A percentile compares a stretch with the other conserved stretches of the same genome.
phyloP scores from a whole-genome alignment of 2,113 vertebrate species.

The Melospiza georgiana region DNA sequence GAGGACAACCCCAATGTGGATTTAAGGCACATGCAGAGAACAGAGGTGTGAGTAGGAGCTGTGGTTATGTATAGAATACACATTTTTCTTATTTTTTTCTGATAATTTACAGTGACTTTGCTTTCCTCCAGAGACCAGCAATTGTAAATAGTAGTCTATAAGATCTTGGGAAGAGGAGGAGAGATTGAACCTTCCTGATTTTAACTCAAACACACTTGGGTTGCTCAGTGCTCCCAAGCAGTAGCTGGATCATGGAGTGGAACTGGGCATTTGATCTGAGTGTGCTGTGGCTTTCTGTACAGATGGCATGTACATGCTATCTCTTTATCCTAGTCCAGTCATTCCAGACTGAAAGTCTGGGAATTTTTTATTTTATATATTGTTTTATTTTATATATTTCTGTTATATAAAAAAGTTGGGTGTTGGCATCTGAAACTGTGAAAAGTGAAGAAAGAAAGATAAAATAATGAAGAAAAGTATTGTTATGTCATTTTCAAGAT shows the following conservation, averaged over 20 bases:
- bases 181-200: not conserved
- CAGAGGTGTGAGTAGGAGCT: not conserved
- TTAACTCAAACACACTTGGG: not conserved
- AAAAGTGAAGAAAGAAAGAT: not conserved
- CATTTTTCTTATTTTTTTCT: not conserved
- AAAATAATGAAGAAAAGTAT: not conserved
- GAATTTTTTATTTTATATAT: not conserved
- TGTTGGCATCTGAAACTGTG: not conserved
- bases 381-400: not conserved
- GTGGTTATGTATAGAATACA: not conserved
- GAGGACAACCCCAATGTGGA: not conserved
- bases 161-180: not conserved
- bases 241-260: rapidly evolving
- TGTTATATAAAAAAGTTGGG: not conserved
- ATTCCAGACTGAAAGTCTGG: not conserved
- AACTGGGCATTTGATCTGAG: not conserved
- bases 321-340: not conserved
- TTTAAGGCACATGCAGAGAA: not conserved
- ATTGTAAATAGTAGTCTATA: not conserved
- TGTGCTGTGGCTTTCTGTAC: rapidly evolving
- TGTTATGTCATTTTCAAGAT: not conserved
- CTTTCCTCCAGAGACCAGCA: not conserved
- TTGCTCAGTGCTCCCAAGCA: not conserved
- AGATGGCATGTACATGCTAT: rapidly evolving
- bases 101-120: not conserved